Evolutionary conservation across 2,888 invertebrate genomes (phyloP), one percentile per base, ranked within the genome.

Genomic region (Empis stercorea): DNA sequence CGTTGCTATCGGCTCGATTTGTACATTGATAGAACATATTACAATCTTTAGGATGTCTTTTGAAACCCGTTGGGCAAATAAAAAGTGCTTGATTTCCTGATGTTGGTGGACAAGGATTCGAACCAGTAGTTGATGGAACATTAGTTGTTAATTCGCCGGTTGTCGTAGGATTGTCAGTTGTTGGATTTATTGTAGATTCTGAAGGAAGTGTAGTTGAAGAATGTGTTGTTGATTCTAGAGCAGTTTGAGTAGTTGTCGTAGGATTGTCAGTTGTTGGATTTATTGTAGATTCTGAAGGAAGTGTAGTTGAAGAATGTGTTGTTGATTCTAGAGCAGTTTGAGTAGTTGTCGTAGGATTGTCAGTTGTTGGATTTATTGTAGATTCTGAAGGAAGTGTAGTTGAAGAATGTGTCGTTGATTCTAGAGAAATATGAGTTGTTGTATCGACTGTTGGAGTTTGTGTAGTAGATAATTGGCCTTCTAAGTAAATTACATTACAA

Each of bases 21-120:
- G 80, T 81, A 58, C 88, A 89, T 64, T 88, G 88, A 62, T 89
- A 89, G 70, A 88, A 87, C 56, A 85, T 66, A 59, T 85, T 84
- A 58, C 88, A 88, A 60, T 82, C 80, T 62, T 83, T 84, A 0
- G 88, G 87, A 73, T 89, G 87, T 53, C 86, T 74, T 59, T 76
- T 76, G 67, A 89, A 88, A 34, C 87, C 87, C 7, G 87, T 84
- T 10, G 88, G 88, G 61, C 88, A 89, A 2, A 86, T 77, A 48
- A 81, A 75, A 13, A 80, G 68, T 52, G 80, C 72, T 68, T 88
- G 87, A 51, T 84, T 80, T 16, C 79, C 77, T 5, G 54, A 57
- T 7, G 56, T 60, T 23, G 57, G 27, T 2, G 66, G 67, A 23
- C 68, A 66, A 4, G 62, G 61, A 17, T 52, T 53, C 13, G 44